Conservation (phyloP, 2,113 vertebrate genomes). For the Numenius arquata region DNA sequence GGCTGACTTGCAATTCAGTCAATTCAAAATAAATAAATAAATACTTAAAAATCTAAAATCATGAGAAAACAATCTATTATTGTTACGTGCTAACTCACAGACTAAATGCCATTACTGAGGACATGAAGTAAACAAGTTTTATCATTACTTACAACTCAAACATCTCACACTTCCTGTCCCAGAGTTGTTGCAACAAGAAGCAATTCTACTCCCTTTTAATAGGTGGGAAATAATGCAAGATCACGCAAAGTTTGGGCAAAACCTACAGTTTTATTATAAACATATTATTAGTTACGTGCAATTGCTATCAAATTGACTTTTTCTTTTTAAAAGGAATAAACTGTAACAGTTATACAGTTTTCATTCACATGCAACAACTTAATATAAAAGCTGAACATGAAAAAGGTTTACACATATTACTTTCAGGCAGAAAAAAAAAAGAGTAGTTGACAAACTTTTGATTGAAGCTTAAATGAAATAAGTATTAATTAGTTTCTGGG, state of each 20-base stretch:
- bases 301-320: neutral
- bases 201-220: neutral
- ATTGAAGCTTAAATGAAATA: neutral
- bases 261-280: neutral
- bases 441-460: neutral
- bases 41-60: neutral
- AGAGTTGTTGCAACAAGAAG: neutral
- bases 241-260: neutral
- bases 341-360: neutral
- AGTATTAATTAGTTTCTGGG: neutral
- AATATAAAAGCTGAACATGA: neutral
- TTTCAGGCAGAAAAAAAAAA: neutral
- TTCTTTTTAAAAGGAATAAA: neutral
- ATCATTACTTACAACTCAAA: neutral
- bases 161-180: neutral
- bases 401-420: neutral
- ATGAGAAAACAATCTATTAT: neutral
- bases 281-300: neutral
- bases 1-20: neutral
- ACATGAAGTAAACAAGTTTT: neutral
- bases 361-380: neutral
- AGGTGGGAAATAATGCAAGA: neutral
- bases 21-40: neutral
- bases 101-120: neutral
- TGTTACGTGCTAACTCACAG: neutral